A percentile compares a stretch with the other conserved stretches of the same genome.
Evolutionary conservation across 2,113 vertebrate genomes (phyloP).

Genomic region (Gallinago jamesoni): DNA sequence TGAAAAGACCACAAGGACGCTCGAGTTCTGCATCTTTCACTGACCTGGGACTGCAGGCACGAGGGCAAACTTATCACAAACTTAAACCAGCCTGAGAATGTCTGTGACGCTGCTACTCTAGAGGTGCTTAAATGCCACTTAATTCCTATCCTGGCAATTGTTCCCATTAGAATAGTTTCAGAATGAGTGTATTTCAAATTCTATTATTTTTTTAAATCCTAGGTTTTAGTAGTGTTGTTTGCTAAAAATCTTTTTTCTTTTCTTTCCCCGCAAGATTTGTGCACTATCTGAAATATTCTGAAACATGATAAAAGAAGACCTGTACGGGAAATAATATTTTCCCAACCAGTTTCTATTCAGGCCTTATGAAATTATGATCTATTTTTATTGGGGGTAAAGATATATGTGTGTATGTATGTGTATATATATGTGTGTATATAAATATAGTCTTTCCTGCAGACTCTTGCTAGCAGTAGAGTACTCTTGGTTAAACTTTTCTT

Average conservation of each 20-base stretch:
- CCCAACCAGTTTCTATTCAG: not conserved
- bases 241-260: not conserved
- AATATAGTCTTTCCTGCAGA: not conserved
- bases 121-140: not conserved
- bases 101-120: not conserved
- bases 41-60: not conserved
- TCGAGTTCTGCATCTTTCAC: rapidly evolving
- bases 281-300: not conserved
- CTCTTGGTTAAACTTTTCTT: not conserved
- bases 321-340: not conserved
- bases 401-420: rapidly evolving
- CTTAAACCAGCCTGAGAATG: not conserved
- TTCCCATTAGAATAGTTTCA: not conserved
- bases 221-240: not conserved
- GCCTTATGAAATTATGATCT: not conserved
- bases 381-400: not conserved
- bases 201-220: not conserved
- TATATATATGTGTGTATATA: not conserved
- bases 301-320: not conserved
- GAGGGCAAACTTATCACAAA: not conserved
- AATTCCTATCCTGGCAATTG: not conserved
- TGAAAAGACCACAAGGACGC: not conserved
- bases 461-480: not conserved
- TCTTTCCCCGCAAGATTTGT: too few relatives aligned
- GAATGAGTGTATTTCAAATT: not conserved